A percentile compares a stretch with the other conserved stretches of the same genome.
phyloP scores from a whole-genome alignment of 2,113 vertebrate species.

The Martes martes region DNA sequence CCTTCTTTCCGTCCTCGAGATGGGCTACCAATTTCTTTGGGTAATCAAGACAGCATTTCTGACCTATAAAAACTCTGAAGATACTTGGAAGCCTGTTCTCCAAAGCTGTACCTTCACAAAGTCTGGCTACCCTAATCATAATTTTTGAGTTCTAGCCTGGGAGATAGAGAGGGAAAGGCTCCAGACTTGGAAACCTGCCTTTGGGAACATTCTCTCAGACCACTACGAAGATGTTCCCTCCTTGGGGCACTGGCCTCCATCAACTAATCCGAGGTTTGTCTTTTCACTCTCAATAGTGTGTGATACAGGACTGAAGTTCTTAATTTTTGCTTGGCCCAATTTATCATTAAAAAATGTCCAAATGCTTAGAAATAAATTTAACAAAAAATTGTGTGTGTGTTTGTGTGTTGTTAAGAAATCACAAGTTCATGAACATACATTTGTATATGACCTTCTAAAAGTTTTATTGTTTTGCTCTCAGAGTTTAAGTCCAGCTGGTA shows the following conservation, averaged over 20 bases:
- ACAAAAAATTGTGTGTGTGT: not conserved
- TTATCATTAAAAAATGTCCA: not conserved
- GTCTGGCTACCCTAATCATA: not conserved
- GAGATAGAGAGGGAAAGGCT: not conserved
- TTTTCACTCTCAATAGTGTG: not conserved
- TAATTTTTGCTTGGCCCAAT: not conserved
- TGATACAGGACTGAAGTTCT: not conserved
- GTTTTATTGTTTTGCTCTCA: not conserved
- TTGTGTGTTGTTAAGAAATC: not conserved
- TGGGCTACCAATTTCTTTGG: not conserved
- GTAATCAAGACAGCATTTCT: not conserved
- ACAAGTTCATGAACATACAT: not conserved
- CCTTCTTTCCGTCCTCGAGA: not conserved
- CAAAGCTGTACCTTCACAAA: not conserved
- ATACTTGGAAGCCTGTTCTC: not conserved
- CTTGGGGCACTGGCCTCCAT: not conserved
- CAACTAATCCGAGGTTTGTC: not conserved
- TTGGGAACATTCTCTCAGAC: not conserved
- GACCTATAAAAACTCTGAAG: not conserved
- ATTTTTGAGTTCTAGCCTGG: not conserved
- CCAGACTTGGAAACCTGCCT: not conserved
- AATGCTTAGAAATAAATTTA: not conserved
- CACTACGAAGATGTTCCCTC: not conserved
- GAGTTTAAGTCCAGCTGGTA: not conserved
- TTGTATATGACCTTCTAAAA: not conserved